Conservation (phyloP, 2,888 invertebrate species). For the Epinotia bilunana region DNA sequence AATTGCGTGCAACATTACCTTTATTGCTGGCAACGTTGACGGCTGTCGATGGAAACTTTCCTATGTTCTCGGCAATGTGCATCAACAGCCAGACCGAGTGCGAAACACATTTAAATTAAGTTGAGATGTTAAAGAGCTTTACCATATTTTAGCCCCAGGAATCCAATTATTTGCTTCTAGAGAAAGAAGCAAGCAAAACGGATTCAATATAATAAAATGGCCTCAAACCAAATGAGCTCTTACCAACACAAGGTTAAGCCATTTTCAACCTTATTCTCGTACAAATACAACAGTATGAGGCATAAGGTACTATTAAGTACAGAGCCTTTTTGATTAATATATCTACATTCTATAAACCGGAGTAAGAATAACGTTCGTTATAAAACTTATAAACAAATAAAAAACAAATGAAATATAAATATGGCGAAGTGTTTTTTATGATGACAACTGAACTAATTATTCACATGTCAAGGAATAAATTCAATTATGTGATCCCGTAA, state of each 20-base stretch:
- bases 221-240: not conserved
- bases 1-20: too few species aligned
- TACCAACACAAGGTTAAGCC: not conserved
- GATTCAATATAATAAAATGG: slow-evolving; percentile 1
- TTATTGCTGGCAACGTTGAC: too few species aligned
- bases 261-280: not conserved
- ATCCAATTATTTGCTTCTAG: slow-evolving; percentile 1
- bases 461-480: slow-evolving; percentile 18
- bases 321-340: not conserved
- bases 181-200: not conserved
- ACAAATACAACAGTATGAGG: not conserved
- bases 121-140: not conserved
- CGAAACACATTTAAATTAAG: not conserved
- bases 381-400: not conserved
- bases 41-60: too few species aligned
- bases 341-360: not conserved
- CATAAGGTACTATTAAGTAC: too few species aligned
- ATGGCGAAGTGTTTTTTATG: not conserved
- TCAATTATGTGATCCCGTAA: slow-evolving; percentile 6
- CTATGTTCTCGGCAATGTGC: too few species aligned
- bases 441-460: slow-evolving; percentile 20
- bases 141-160: not conserved
- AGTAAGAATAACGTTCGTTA: not conserved
- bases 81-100: not conserved
- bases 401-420: slow-evolving; percentile 3